Conservation (phyloP, 2,888 invertebrate genomes). For the Pristionchus mayeri region DNA sequence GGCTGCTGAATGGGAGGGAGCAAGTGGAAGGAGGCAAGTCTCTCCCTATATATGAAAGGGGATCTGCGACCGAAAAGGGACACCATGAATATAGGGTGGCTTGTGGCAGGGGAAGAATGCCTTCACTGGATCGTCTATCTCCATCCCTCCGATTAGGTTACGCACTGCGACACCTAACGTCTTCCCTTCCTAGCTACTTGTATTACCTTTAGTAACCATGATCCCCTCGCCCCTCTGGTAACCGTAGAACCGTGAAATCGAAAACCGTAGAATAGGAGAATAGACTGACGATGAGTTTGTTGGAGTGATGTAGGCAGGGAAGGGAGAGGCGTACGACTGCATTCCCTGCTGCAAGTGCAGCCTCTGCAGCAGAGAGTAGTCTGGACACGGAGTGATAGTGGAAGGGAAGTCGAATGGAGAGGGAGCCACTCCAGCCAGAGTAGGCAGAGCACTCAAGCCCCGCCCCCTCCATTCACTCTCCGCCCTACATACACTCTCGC, state of each 20-base stretch:
- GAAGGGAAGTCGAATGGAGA: not conserved
- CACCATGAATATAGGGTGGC: slow-evolving; percentile 34
- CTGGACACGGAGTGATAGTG: slow-evolving; percentile 13
- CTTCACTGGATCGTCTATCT: not conserved
- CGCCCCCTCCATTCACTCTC: not conserved
- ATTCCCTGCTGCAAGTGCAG: slow-evolving; percentile 7
- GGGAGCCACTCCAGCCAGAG: not conserved
- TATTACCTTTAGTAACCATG: slow-evolving; percentile 30
- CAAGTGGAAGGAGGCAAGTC: not conserved
- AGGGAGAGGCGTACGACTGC: slow-evolving; percentile 37
- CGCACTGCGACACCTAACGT: not conserved
- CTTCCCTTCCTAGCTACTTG: not conserved
- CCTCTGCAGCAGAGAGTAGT: not conserved
- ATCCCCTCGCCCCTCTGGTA: slow-evolving; percentile 38
- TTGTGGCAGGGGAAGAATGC: not conserved
- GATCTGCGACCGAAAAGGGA: slow-evolving; percentile 37
- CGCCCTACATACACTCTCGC: not conserved
- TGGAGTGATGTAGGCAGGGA: not conserved
- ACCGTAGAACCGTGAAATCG: slow-evolving; percentile 21
- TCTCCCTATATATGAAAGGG: slow-evolving; percentile 15
- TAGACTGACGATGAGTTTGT: slow-evolving; percentile 18
- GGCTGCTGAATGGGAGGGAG: not conserved
- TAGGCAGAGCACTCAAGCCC: not conserved
- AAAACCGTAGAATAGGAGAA: slow-evolving; percentile 14
- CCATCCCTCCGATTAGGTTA: slow-evolving; percentile 15